Percentiles rank a stretch among this genome's conserved stretches.
Evolutionary conservation across 2,113 vertebrate species (phyloP).

Genomic region (Coreoperca whiteheadi): DNA sequence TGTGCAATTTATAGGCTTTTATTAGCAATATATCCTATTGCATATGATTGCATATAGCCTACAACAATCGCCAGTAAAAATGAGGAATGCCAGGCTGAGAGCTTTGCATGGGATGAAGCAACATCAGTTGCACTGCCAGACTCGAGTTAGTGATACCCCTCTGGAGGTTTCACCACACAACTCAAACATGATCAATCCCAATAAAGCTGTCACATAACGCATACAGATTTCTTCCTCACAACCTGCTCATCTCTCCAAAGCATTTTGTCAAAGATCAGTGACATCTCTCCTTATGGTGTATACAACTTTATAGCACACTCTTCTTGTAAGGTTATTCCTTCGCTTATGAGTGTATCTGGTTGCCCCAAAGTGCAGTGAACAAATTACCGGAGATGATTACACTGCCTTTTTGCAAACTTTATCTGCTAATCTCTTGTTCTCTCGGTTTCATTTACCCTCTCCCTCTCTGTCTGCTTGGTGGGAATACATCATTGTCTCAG

Average conservation of each 20-base stretch:
- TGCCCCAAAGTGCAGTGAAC: slow-evolving; percentile 42
- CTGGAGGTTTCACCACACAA: slow-evolving; percentile 71
- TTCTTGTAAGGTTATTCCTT: slow-evolving; percentile 33
- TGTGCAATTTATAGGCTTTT: slow-evolving; percentile 27
- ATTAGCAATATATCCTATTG: slow-evolving; percentile 33
- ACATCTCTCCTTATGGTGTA: slow-evolving; percentile 41
- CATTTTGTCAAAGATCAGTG: slow-evolving; percentile 49
- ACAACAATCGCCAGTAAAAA: slow-evolving; percentile 40
- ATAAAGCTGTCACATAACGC: slow-evolving; percentile 69
- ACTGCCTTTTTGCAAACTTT: slow-evolving; percentile 52
- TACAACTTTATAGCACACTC: slow-evolving; percentile 34
- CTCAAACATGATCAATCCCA: slow-evolving; percentile 74
- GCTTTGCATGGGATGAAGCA: slow-evolving; percentile 58
- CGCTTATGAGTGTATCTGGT: slow-evolving; percentile 58
- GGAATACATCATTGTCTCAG: slow-evolving; percentile 66
- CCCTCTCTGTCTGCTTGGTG: slow-evolving; percentile 47
- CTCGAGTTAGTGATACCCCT: slow-evolving; percentile 68
- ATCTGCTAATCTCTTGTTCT: slow-evolving; percentile 58
- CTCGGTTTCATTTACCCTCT: slow-evolving; percentile 53
- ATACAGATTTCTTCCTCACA: slow-evolving; percentile 51
- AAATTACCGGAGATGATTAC: slow-evolving; percentile 66
- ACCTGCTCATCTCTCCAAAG: slow-evolving; percentile 50
- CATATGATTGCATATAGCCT: slow-evolving; percentile 35
- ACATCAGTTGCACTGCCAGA: slow-evolving; percentile 55
- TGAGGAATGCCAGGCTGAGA: slow-evolving; percentile 46